A percentile compares a stretch with the other conserved stretches of the same genome.
Conservation (phyloP, 2,888 invertebrate species). For the Oscheius myriophilus region DNA sequence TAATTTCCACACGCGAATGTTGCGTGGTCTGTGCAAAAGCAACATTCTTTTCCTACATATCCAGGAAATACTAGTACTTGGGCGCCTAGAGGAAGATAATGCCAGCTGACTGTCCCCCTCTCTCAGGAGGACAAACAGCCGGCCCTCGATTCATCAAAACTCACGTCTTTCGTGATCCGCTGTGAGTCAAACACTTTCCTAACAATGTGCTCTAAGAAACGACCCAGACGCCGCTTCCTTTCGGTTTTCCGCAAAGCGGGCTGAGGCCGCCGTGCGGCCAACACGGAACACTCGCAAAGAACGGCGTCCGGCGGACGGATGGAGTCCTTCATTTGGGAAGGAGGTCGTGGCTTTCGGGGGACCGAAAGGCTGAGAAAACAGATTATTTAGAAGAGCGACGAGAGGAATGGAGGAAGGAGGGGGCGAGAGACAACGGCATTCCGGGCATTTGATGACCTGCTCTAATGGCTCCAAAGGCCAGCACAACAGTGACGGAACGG, state of each 20-base stretch:
- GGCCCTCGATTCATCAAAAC: conserved; percentile 27
- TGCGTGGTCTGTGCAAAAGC: conserved; percentile 26
- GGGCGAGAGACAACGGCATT: neutral
- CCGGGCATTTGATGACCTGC: no score
- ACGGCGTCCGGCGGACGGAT: conserved; percentile 55
- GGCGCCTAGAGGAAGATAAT: no score
- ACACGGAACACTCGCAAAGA: conserved; percentile 50
- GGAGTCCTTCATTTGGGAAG: conserved; percentile 39
- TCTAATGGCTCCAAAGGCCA: no score
- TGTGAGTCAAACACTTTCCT: conserved; percentile 57
- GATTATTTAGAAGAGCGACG: neutral
- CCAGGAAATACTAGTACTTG: no score
- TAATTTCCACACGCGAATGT: conserved; percentile 45
- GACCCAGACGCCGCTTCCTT: conserved; percentile 35
- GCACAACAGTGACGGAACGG: no score
- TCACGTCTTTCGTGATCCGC: conserved; percentile 48
- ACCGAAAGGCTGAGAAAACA: conserved; percentile 4
- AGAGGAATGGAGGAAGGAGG: neutral
- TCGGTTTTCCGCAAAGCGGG: conserved; percentile 15
- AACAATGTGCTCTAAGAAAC: conserved; percentile 53
- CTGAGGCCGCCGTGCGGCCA: conserved; percentile 37
- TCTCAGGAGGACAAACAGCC: neutral
- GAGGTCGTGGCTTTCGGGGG: conserved; percentile 22
- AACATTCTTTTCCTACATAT: no score
- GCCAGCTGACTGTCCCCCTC: neutral